phyloP scores from a whole-genome alignment of 2,797 vertebrate species.

The Gorsachius magnificus region DNA sequence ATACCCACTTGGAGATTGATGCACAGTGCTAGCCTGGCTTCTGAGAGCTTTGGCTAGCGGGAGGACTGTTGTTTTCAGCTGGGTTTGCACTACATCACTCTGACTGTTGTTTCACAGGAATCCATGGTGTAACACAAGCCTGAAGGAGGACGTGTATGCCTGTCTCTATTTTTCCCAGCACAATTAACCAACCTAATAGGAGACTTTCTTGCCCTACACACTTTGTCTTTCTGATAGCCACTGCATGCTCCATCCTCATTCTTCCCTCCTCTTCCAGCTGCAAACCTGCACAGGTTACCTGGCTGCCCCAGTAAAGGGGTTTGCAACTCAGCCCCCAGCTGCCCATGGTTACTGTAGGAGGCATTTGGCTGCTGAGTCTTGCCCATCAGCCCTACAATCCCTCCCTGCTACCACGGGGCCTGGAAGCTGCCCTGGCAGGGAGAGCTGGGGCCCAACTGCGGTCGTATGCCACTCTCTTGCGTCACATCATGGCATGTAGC shows the following conservation, averaged over 20 bases:
- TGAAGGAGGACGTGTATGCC: not conserved
- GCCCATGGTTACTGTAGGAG: not conserved
- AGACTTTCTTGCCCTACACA: not conserved
- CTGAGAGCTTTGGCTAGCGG: not conserved
- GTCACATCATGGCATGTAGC: accelerated
- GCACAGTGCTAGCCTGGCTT: not conserved
- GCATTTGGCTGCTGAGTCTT: not conserved
- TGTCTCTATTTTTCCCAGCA: not conserved
- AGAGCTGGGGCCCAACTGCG: accelerated
- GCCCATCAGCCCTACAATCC: not conserved
- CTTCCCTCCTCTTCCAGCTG: not conserved
- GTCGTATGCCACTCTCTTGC: accelerated
- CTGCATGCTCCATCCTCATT: not conserved
- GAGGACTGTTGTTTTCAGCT: not conserved
- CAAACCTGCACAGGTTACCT: not conserved
- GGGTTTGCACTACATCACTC: not conserved
- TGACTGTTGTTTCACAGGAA: not conserved
- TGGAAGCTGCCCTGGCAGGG: accelerated
- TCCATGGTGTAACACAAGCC: not conserved
- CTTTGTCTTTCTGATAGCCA: not conserved
- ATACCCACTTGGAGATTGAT: not conserved
- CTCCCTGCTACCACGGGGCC: accelerated
- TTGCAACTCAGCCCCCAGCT: too few relatives aligned
- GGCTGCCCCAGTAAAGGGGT: not conserved
- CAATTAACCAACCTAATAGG: not conserved